A percentile compares a stretch with the other conserved stretches of the same genome.
Conservation (phyloP, 2,888 invertebrate species). For the Philaethria dido region DNA sequence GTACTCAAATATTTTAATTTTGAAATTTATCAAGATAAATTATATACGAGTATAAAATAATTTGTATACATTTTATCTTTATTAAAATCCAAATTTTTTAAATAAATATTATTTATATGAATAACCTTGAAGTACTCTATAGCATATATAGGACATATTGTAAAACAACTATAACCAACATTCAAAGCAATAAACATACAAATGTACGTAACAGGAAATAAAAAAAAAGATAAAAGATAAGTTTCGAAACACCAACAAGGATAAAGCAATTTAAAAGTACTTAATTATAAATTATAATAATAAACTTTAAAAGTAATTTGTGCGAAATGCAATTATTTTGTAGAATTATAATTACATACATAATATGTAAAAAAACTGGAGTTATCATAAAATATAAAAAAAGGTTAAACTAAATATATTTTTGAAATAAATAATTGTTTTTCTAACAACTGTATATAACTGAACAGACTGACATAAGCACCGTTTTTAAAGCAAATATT, state of each 20-base stretch:
- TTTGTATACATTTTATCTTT: not conserved
- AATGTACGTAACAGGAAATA: constrained; percentile 52
- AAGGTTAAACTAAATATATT: constrained; percentile 9
- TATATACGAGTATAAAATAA: not conserved
- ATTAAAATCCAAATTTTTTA: not conserved
- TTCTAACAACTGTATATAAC: constrained; percentile 3
- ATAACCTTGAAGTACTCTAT: not conserved
- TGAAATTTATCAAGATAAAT: not conserved
- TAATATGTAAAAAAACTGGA: constrained; percentile 4
- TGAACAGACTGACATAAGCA: constrained; percentile 8
- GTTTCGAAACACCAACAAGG: constrained; percentile 40
- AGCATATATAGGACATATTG: not conserved
- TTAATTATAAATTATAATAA: constrained; percentile 41
- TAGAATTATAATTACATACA: constrained; percentile 3
- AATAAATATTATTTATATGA: constrained; percentile 1
- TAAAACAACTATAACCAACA: constrained; percentile 37
- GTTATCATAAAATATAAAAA: not conserved
- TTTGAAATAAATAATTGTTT: constrained; percentile 11
- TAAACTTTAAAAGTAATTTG: constrained; percentile 51
- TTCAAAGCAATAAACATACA: constrained; percentile 51
- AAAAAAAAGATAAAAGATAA: constrained; percentile 38
- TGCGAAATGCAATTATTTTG: constrained; percentile 47
- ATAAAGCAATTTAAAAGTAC: constrained; percentile 40
- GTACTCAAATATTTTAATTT: constrained; percentile 1
- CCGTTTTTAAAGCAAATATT: constrained; percentile 9